Percentiles rank a stretch among this genome's conserved stretches.
Evolutionary conservation across 2,797 vertebrate genomes (phyloP).

Genomic region (Artibeus jamaicensis): DNA sequence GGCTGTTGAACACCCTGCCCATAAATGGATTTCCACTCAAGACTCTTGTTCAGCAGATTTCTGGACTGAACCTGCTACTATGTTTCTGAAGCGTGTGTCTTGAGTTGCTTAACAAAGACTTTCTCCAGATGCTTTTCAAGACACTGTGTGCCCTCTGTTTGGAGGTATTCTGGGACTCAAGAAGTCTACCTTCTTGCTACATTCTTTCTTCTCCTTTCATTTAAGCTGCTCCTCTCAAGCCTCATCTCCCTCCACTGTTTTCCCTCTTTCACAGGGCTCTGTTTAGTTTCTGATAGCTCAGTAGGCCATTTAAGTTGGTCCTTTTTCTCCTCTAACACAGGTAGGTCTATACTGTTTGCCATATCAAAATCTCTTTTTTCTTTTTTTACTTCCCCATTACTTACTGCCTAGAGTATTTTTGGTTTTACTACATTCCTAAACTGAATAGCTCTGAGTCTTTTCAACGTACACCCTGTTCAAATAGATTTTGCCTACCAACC

Average conservation of each 20-base stretch:
- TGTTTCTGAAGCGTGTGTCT: not conserved
- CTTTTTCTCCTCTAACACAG: not conserved
- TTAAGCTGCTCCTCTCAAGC: too few species aligned
- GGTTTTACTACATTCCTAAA: not conserved
- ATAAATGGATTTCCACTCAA: not conserved
- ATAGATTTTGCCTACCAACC: not conserved
- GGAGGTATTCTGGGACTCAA: not conserved
- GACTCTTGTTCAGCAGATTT: not conserved
- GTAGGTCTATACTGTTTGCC: not conserved
- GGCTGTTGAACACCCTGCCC: not conserved
- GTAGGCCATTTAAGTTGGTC: not conserved
- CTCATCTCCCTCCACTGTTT: not conserved
- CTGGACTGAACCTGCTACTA: not conserved
- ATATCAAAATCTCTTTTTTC: not conserved
- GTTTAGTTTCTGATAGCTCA: rapidly evolving
- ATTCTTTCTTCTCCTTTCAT: not conserved
- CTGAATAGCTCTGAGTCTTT: not conserved
- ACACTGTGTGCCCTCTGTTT: not conserved
- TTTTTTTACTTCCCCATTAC: not conserved
- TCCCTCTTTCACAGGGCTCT: not conserved
- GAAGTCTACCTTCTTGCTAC: not conserved
- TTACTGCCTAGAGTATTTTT: not conserved
- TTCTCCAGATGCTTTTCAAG: not conserved
- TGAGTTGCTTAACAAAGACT: not conserved
- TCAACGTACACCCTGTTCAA: not conserved